Evolutionary conservation across 2,797 vertebrate genomes (phyloP), one percentile per base, ranked within the genome.

Genomic region (Holocentrus rufus): DNA sequence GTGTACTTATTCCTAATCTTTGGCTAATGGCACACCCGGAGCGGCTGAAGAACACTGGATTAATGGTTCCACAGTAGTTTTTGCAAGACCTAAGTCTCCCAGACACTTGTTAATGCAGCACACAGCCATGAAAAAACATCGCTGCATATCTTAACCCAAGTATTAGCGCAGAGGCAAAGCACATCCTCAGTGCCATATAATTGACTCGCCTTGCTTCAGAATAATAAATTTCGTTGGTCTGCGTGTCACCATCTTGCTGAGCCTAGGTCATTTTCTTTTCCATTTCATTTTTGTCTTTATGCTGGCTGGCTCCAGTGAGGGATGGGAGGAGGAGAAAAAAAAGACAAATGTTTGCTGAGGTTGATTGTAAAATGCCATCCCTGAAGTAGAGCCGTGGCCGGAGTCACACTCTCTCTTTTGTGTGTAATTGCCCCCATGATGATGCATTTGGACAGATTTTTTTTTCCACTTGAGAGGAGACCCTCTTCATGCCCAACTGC

Each of bases 281-380:
- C 57, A 61, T 80, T 84, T 86, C 69, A 65, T 85, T 76, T 76
- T 68, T 61, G 71, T 83, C 72, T 87, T 78, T 62, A 60, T 79
- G 73, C 74, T 64, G 34, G 46, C 77, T 62, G 69, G 44, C 81
- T 79, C 60, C 60, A 31, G 54, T 71, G 85, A 82, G 65, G 54
- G 74, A 79, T 80, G 79, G 65, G 65, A 53, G 50, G 49, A 50
- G 25, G 4, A 27, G 4, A 27, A 27, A 27, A 85, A 81, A 84
- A 79, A 83, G 84, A 92, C 91, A 70, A 85, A 91, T 91, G 90
- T 93, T 94, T 90, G 85, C 80, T 31, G 69, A 89, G 90, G 88
- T 87, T 89, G 90, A 93, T 94, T 93, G 90, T 91, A 91, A 95
- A 95, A 94, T 93, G 92, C 82, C 74, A 68, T 89, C 90, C 89